Evolutionary conservation across 2,888 invertebrate genomes (phyloP), one percentile per base, ranked within the genome.

Genomic region (Drosophila yooni): DNA sequence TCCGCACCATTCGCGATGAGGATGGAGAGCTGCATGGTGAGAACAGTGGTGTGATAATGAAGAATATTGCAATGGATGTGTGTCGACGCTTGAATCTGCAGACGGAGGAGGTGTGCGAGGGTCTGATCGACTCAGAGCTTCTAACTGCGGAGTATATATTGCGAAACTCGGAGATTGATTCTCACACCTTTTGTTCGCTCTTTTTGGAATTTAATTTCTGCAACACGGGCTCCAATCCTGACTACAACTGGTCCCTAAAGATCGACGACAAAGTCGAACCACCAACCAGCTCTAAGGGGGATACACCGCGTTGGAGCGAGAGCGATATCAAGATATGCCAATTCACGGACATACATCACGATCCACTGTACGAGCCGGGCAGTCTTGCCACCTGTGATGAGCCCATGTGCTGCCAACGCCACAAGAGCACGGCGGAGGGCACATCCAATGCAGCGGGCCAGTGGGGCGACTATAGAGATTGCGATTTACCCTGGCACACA

Each of bases 401-500:
- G 79, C 96, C 97, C 2, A 94, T 96, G 6, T 98, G 98, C 90
- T 98, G 98, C 91, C 94, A 96, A 53, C 83, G 88, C 0, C 53
- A 85, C n/a, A 85, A 84, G 54, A 67, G 72, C 3, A 56, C 36
- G 0, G 53, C 74, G 2, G 73, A 86, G 60, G 83, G 86, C n/a
- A 89, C 89, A 0, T 74, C 70, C 7, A 79, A 80, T 34, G 93
- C 93, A 0, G 97, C 97, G 0, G 97, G 97, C 0, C 95, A 94
- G 82, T 98, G 97, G 97, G 97, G 97, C 2, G 96, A 97, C 90
- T 97, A 96, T 82, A 94, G 96, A 61, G 93, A 94, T 64, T 98
- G 98, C 88, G 98, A 98, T 91, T 94, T 95, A 1, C 97, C 98
- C 0, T 93, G 95, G 93, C 95, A 96, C 91, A 94, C 96, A 0